phyloP scores from a whole-genome alignment of 2,113 vertebrate species.

The Gadus macrocephalus region DNA sequence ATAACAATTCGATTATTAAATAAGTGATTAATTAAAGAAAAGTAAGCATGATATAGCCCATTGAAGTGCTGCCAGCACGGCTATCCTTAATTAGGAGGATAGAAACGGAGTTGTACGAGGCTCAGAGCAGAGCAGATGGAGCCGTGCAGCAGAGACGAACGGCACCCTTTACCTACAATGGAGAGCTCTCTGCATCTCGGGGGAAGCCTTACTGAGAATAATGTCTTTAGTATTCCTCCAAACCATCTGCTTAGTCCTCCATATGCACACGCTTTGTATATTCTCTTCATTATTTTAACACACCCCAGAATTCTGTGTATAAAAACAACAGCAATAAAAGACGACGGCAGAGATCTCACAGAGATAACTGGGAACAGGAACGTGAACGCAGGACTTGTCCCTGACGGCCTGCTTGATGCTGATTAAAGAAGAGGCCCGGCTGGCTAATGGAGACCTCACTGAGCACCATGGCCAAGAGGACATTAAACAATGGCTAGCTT shows the following conservation, averaged over 20 bases:
- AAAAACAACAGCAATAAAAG: no score
- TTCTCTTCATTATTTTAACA: no score
- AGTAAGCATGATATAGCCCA: conserved; percentile 17
- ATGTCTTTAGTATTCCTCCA: conserved; percentile 32
- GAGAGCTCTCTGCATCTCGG: conserved; percentile 42
- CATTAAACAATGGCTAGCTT: conserved; percentile 60
- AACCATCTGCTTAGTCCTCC: conserved; percentile 48
- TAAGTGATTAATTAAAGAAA: conserved; percentile 5
- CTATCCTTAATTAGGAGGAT: conserved; percentile 9
- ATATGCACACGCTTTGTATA: no score
- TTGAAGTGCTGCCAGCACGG: background rate
- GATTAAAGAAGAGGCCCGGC: conserved; percentile 69
- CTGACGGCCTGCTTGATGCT: conserved; percentile 56
- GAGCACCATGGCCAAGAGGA: conserved; percentile 55
- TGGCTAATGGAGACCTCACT: conserved; percentile 46
- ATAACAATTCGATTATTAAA: background rate
- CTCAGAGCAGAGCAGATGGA: conserved; percentile 30
- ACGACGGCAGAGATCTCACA: conserved; percentile 16
- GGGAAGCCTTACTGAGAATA: conserved; percentile 19
- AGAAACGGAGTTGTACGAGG: background rate
- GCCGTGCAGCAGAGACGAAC: conserved; percentile 15
- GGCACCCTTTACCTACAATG: conserved; percentile 19
- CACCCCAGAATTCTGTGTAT: no score
- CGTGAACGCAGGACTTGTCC: conserved; percentile 30
- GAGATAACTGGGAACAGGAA: conserved; percentile 35